A percentile compares a stretch with the other conserved stretches of the same genome.
These are phyloP conservation scores for Saccostrea glomerata DNA, from an alignment of 1,140 invertebrate genomes.

Conservation along the genomic window DNA sequence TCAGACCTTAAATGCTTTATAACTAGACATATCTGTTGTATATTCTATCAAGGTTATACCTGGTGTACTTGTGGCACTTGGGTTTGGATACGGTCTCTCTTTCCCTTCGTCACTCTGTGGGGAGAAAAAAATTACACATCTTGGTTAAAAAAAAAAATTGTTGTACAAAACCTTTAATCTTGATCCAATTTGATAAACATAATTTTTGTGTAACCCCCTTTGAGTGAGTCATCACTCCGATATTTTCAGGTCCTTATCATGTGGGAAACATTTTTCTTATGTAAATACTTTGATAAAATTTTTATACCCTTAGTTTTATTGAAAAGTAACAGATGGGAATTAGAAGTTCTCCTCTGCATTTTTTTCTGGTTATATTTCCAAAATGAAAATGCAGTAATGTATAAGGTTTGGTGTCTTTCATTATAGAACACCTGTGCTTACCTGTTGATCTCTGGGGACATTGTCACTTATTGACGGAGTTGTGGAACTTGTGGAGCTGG, in stretches of 20 bases:
- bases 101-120: constrained; percentile 56
- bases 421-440: neutral
- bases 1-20: neutral
- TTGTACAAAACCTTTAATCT: neutral
- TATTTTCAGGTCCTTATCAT: neutral
- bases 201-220: neutral
- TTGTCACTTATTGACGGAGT: constrained; percentile 66
- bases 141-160: neutral
- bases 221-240: neutral
- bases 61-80: constrained; percentile 74
- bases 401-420: no score
- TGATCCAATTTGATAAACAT: constrained; percentile 13
- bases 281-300: neutral
- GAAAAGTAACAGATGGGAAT: neutral
- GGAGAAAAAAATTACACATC: neutral
- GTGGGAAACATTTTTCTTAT: neutral
- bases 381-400: no score
- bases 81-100: constrained; percentile 59
- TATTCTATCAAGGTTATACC: constrained; percentile 51
- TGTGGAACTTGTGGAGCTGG: constrained; percentile 71
- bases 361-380: no score
- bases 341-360: no score
- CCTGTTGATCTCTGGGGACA: constrained; percentile 45
- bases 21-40: neutral
- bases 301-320: neutral